Evolutionary conservation across 1,140 invertebrate species (phyloP), one percentile per base, ranked within the genome.

Genomic region (Eurosta solidaginis): DNA sequence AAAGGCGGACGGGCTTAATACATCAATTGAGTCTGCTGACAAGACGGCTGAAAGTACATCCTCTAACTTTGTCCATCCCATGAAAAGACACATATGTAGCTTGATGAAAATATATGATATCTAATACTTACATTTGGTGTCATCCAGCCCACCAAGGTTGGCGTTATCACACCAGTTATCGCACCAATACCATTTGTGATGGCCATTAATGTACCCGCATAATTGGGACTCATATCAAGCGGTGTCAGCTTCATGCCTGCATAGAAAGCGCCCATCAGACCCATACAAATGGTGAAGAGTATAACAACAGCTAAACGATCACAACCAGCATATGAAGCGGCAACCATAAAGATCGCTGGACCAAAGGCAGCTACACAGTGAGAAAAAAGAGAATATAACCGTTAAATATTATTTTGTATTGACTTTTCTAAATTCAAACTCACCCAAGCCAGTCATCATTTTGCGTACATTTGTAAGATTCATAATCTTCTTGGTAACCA

Each of bases 161-260:
- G 95, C 27, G 92, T 92, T 1, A 96, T 88, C 54, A 96, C 95
- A 10, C 94, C 95, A 59, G 94, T 93, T 3, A 96, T 90, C 0
- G 94, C 94, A 9, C 94, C 95, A 78, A 95, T 92, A 1, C 94
- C 94, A 85, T 96, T 96, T 0, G 95, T 94, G 45, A 96, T 90
- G 1, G 94, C 95, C 90, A 96, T 96, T 36, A 95, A 88, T 2
- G 93, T 93, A 74, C 95, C 94, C 25, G 94, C 94, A 88, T 93
- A 94, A 87, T 95, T 95, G 10, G 94, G 94, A 49, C 93, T 93
- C 75, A 97, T 91, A 87, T 96, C 95, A 63, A 96, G 88, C n/a
- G 94, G 93, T 83, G 96, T 96, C 1, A 94, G 92, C 87, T 94
- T 93, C 91, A 94, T 92, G 52, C 93, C 92, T 50, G 92, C 92